Evolutionary conservation across 2,888 invertebrate genomes (phyloP).

Genomic region (Coleophora flavipennella): DNA sequence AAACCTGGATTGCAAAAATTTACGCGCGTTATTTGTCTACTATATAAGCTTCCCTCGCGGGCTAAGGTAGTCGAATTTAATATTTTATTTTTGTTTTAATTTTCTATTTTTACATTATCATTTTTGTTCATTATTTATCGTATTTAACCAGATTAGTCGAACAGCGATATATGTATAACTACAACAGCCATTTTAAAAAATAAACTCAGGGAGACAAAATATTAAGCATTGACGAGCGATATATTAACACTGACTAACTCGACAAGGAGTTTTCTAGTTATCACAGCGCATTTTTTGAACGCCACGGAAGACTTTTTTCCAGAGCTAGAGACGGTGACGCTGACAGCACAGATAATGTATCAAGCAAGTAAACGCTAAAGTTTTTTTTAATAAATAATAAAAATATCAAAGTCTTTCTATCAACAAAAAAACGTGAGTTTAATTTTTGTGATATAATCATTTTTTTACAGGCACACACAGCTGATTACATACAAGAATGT

Average conservation of each 20-base stretch:
- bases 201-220: slow-evolving; percentile 5
- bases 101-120: slow-evolving; percentile 9
- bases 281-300: slow-evolving; percentile 12
- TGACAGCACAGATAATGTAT: slow-evolving; percentile 6
- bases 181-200: slow-evolving; percentile 1
- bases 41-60: slow-evolving; percentile 12
- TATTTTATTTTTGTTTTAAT: slow-evolving; percentile 8
- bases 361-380: not conserved
- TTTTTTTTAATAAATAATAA: not conserved
- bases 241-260: slow-evolving; percentile 13
- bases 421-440: too few relatives aligned
- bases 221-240: slow-evolving; percentile 11
- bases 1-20: slow-evolving; percentile 14
- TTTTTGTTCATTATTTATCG: slow-evolving; percentile 13
- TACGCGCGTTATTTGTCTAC: slow-evolving; percentile 10
- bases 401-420: too few relatives aligned
- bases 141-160: slow-evolving; percentile 8
- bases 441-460: not conserved
- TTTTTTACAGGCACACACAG: not conserved
- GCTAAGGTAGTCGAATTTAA: slow-evolving; percentile 7
- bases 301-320: slow-evolving; percentile 3
- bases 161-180: slow-evolving; percentile 2
- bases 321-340: slow-evolving; percentile 1
- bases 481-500: slow-evolving; percentile 1
- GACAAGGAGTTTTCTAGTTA: slow-evolving; percentile 10